These are phyloP conservation scores for Drosophila paramelanica DNA, from an alignment of 2,888 invertebrate species.

Conservation along the genomic window DNA sequence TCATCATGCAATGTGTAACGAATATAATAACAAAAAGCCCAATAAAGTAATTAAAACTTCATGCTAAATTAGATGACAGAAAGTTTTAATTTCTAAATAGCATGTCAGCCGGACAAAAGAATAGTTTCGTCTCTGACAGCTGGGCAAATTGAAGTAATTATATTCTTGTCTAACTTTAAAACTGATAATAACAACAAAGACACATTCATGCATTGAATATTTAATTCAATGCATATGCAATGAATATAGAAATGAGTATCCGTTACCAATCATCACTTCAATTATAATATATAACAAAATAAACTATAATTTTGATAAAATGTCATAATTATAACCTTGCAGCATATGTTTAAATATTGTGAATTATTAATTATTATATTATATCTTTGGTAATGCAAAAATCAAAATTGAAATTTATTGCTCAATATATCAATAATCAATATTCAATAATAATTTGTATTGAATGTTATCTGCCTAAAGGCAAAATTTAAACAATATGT, in stretches of 20 bases:
- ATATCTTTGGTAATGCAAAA: too few species aligned
- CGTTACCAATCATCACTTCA: neutral
- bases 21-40: slow-evolving; percentile 5
- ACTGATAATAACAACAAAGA: neutral
- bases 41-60: slow-evolving; percentile 34
- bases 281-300: neutral
- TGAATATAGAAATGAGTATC: neutral
- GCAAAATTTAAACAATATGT: too few species aligned
- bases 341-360: neutral
- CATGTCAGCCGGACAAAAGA: slow-evolving; percentile 26
- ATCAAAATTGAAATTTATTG: too few species aligned
- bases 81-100: slow-evolving; percentile 37
- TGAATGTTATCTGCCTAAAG: too few species aligned
- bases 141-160: slow-evolving; percentile 23
- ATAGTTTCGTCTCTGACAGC: slow-evolving; percentile 8
- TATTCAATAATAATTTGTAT: too few species aligned
- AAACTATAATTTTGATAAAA: neutral
- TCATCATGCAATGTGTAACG: neutral
- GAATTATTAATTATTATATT: too few species aligned
- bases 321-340: neutral
- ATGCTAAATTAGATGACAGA: slow-evolving; percentile 4
- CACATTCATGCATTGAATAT: too few species aligned
- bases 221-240: neutral
- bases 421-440: too few species aligned
- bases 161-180: slow-evolving; percentile 1